Evolutionary conservation across 1,140 invertebrate genomes (phyloP), one percentile per base, ranked within the genome.

Genomic region (Spodoptera frugiperda): DNA sequence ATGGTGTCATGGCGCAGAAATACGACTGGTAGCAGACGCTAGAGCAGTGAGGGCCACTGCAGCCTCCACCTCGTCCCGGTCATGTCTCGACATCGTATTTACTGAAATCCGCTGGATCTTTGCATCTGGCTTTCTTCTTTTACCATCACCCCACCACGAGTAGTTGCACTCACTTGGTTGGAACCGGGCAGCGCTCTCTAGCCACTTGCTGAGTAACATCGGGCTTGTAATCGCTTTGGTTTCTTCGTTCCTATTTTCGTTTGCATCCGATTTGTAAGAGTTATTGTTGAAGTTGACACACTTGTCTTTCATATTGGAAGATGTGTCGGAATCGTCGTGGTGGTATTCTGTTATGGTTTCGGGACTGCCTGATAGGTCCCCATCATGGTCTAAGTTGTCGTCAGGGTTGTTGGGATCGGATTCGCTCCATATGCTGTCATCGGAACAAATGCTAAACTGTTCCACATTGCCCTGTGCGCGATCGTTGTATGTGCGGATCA

Each of bases 361-460:
- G 0, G 87, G 85, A 57, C 88, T 89, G 65, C 85, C 80, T 44
- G 80, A 82, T 3, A 81, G 70, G 21, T 83, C 82, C 11, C 59
- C 70, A 15, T 89, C 85, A 1, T 81, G 78, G 55, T 92, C 82
- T 51, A 81, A 21, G 4, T 82, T 75, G 46, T 84, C 85, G 17
- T 88, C 84, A 25, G 85, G 83, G 67, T 81, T 88, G n/a, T 74
- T 77, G 0, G 78, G 84, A 48, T 95, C 95, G 1, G 95, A 89
- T 81, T 96, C 96, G 80, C 95, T 95, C 96, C 96, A 97, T 84
- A 97, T 96, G 85, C 96, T 96, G 87, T 97, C 96, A 77, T 96
- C 96, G 2, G 96, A 96, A 81, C 96, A 96, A 76, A 97, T 96
- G 86, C 96, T 96, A 84, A 97, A 96, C 85, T 96, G 96, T 82